These are phyloP conservation scores for Crenichthys baileyi DNA, from an alignment of 2,797 vertebrate genomes.

Conservation along the genomic window DNA sequence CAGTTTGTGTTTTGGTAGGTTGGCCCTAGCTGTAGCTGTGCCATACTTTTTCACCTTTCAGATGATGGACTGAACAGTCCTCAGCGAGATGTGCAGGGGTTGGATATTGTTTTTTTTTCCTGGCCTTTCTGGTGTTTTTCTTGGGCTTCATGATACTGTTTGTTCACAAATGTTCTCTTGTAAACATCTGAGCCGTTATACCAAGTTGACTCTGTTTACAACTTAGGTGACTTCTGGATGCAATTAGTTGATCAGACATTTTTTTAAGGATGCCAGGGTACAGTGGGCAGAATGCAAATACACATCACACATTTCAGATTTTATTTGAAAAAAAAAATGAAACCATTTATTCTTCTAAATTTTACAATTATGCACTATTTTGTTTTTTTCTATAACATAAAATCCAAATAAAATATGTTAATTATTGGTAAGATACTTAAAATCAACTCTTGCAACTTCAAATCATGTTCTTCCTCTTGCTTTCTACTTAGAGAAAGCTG, in stretches of 20 bases:
- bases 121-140: too few species aligned
- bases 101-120: too few species aligned
- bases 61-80: too few species aligned
- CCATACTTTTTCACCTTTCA: too few species aligned
- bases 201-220: background rate
- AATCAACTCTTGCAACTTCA: constrained; percentile 34
- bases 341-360: background rate
- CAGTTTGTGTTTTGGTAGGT: too few species aligned
- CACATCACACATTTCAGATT: background rate
- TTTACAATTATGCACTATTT: too few species aligned
- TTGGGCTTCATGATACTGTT: too few species aligned
- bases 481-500: constrained; percentile 18
- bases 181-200: background rate
- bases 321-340: background rate
- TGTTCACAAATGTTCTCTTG: too few species aligned
- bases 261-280: background rate
- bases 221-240: background rate
- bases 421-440: background rate
- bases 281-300: background rate
- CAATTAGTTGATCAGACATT: background rate
- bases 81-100: too few species aligned
- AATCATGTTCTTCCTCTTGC: constrained; percentile 13
- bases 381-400: background rate
- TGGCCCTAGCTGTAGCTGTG: too few species aligned
- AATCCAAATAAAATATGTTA: background rate